Conservation (phyloP, 53 echinoderm and acorn worm genomes). For the Astropecten irregularis region DNA sequence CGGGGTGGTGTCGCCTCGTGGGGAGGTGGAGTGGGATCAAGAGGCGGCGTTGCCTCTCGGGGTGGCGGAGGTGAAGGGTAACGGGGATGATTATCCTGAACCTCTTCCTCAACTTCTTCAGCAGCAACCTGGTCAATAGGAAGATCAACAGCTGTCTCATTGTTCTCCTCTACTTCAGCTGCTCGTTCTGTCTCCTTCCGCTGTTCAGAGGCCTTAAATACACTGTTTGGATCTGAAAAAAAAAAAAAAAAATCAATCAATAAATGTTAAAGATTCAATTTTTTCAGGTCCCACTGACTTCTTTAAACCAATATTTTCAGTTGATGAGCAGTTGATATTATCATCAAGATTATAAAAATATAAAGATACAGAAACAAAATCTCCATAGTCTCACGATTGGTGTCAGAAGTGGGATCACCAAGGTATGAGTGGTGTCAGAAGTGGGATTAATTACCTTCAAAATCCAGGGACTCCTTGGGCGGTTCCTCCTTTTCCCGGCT, state of each 20-base stretch:
- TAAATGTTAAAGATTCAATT: not conserved
- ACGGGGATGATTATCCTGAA: not conserved
- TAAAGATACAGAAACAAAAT: too few relatives aligned
- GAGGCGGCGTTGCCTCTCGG: conserved; percentile 18
- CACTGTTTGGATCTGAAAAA: conserved; percentile 79
- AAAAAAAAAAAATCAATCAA: not conserved
- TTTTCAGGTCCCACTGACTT: not conserved
- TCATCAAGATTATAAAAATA: too few relatives aligned
- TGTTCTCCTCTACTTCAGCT: conserved; percentile 78
- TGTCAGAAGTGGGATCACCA: too few relatives aligned
- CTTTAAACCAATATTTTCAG: not conserved
- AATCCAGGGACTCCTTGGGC: conserved; percentile 61
- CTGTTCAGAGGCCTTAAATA: conserved; percentile 92
- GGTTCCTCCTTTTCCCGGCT: conserved; percentile 85
- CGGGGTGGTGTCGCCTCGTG: conserved; percentile 31
- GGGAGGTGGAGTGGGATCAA: conserved; percentile 12
- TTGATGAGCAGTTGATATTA: too few relatives aligned
- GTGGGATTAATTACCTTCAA: too few relatives aligned
- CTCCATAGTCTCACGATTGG: too few relatives aligned
- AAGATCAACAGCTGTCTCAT: conserved; percentile 88
- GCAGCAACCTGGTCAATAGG: conserved; percentile 98
- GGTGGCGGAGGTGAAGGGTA: not conserved
- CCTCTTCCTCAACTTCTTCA: conserved; percentile 87
- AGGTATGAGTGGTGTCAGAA: too few relatives aligned
- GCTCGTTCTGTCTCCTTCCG: conserved; percentile 81